phyloP scores from a whole-genome alignment of 2,797 vertebrate genomes.

The Falco columbarius region DNA sequence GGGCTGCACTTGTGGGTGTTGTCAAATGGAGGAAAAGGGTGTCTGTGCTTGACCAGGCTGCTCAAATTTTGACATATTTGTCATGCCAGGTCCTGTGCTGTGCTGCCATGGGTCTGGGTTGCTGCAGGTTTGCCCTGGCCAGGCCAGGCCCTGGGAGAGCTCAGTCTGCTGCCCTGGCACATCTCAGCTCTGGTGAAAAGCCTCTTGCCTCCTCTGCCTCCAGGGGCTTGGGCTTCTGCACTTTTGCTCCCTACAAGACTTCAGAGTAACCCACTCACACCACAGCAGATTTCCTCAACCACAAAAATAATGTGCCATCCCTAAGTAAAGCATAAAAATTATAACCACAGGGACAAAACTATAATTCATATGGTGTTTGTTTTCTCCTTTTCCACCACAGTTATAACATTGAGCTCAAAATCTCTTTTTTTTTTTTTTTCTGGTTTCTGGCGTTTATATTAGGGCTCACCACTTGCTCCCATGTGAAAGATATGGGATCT shows the following conservation, averaged over 20 bases:
- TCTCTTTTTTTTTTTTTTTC: not conserved
- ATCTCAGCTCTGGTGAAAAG: not conserved
- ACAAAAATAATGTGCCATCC: not conserved
- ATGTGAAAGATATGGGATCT: not conserved
- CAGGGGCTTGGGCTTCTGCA: not conserved
- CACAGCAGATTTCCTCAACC: not conserved
- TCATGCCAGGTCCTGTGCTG: not conserved
- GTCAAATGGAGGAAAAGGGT: not conserved
- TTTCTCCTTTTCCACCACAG: not conserved
- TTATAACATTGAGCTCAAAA: not conserved
- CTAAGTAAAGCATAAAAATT: not conserved
- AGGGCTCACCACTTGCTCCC: fast-evolving
- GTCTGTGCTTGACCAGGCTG: not conserved
- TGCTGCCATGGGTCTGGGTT: not conserved
- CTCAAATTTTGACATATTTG: not conserved
- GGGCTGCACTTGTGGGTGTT: fast-evolving
- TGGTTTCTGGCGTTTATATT: not conserved
- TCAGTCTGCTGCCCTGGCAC: not conserved
- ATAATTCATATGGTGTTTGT: not conserved
- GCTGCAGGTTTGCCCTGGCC: not conserved
- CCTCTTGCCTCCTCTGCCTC: not conserved
- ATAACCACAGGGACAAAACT: not conserved
- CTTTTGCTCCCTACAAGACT: not conserved
- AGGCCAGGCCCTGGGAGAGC: not conserved
- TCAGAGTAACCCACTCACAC: not conserved